Evolutionary conservation across 2,888 invertebrate species (phyloP), one percentile per base, ranked within the genome.

Genomic region (Phyllotreta striolata): DNA sequence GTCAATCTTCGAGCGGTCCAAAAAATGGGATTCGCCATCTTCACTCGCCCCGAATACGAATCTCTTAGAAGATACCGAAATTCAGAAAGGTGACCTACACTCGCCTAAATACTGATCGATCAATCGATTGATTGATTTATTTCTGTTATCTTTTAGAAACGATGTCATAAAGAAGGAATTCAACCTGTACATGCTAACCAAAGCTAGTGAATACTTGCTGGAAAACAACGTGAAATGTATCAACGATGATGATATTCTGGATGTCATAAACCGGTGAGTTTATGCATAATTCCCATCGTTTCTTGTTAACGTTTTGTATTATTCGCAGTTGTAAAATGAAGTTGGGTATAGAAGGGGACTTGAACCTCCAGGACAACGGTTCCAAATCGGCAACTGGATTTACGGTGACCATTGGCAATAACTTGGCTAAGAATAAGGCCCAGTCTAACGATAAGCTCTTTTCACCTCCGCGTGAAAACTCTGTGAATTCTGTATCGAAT

Each of bases 11-110:
- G 66, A 3, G 75, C 76, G 46, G 66, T 77, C 2, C 67, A 69
- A 55, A 62, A 62, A 37, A 63, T 72, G 13, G 78, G 78, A 4
- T 77, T 76, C 63, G 67, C 71, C 24, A 46, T 78, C 35, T 77
- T 74, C 57, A 63, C 68, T 24, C 66, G 66, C 4, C 64, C 71
- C n/a, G 65, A 59, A 44, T 72, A n/a, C 70, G 44, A 68, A 74
- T 37, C 59, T 63, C 7, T 51, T 63, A 13, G 46, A 64, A 5
- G 58, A 70, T 40, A 61, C 69, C 62, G 69, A 71, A 63, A 66
- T 68, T 76, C 76, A 41, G n/a, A 41, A 41, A 41, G 10, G 10
- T 41, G 41, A 24, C 24, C 4, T 24, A 24, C 24, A 24, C 1
- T 24, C 1, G 67, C 9, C 38, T 49, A 49, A 24, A 13, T 61